These are phyloP conservation scores for Digitonthophagus gazella DNA, from an alignment of 2,888 invertebrate species.

Conservation along the genomic window DNA sequence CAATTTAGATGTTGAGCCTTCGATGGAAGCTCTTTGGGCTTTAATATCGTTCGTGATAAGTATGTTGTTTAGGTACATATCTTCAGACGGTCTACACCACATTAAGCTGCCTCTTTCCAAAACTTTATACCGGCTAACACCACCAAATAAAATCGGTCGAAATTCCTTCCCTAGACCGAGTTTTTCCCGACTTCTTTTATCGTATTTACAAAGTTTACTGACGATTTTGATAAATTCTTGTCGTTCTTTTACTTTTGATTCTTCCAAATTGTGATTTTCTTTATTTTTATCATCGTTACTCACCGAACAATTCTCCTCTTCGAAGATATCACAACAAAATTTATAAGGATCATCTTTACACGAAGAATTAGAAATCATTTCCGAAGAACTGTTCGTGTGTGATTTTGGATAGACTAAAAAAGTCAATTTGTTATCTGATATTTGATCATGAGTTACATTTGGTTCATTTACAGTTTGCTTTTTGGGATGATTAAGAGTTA, in stretches of 20 bases:
- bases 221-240: constrained; percentile 24
- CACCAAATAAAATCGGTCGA: constrained; percentile 28
- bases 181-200: constrained; percentile 17
- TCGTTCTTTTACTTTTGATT: constrained; percentile 20
- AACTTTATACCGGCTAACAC: constrained; percentile 30
- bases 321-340: constrained; percentile 24
- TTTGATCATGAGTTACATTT: too few relatives aligned
- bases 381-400: constrained; percentile 1
- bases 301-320: constrained; percentile 17
- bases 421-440: constrained; percentile 10
- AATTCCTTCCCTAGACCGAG: constrained; percentile 28
- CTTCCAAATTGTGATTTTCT: background rate
- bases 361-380: background rate
- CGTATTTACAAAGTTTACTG: constrained; percentile 22
- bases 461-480: too few relatives aligned
- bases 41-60: constrained; percentile 31
- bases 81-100: constrained; percentile 30
- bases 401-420: constrained; percentile 21
- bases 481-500: background rate
- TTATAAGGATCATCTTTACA: constrained; percentile 22
- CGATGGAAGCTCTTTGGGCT: constrained; percentile 25
- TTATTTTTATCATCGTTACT: background rate
- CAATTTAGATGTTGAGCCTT: background rate
- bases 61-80: constrained; percentile 30
- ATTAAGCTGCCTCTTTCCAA: constrained; percentile 27